phyloP scores from a whole-genome alignment of 2,888 invertebrate species.

The Spisula solida region DNA sequence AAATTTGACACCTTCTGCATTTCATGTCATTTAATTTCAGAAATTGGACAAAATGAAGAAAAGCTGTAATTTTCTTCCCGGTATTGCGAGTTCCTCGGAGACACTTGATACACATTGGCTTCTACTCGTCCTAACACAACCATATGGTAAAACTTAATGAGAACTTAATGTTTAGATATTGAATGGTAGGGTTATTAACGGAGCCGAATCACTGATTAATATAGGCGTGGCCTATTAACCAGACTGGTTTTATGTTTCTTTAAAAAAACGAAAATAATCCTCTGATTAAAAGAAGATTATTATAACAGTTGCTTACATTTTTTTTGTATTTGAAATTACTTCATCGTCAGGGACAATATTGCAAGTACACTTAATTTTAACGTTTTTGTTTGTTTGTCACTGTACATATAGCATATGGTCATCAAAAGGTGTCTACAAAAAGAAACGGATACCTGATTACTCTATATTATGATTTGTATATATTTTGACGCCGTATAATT shows the following conservation, averaged over 20 bases:
- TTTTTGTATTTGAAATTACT: too few relatives aligned
- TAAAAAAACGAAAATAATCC: neutral
- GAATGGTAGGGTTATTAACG: neutral
- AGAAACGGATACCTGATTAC: too few relatives aligned
- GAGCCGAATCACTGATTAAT: neutral
- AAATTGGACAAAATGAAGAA: slow-evolving; percentile 49
- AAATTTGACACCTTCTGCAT: slow-evolving; percentile 57
- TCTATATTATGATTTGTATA: too few relatives aligned
- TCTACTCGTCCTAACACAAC: neutral
- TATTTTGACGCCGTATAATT: too few relatives aligned
- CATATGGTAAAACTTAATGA: slow-evolving; percentile 21
- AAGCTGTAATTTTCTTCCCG: slow-evolving; percentile 45
- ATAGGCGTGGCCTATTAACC: neutral
- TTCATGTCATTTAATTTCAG: slow-evolving; percentile 43
- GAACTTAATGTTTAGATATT: neutral
- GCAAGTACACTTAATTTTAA: too few relatives aligned
- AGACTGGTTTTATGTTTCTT: neutral
- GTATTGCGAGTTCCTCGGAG: neutral
- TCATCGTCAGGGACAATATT: too few relatives aligned
- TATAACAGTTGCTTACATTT: too few relatives aligned
- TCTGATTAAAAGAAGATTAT: neutral
- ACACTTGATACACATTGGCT: slow-evolving; percentile 2
- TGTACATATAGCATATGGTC: too few relatives aligned
- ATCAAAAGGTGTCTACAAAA: too few relatives aligned
- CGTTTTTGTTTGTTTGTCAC: too few relatives aligned